A percentile compares a stretch with the other conserved stretches of the same genome.
Evolutionary conservation across 2,113 vertebrate species (phyloP).

Genomic region (Prochilodus magdalenae): DNA sequence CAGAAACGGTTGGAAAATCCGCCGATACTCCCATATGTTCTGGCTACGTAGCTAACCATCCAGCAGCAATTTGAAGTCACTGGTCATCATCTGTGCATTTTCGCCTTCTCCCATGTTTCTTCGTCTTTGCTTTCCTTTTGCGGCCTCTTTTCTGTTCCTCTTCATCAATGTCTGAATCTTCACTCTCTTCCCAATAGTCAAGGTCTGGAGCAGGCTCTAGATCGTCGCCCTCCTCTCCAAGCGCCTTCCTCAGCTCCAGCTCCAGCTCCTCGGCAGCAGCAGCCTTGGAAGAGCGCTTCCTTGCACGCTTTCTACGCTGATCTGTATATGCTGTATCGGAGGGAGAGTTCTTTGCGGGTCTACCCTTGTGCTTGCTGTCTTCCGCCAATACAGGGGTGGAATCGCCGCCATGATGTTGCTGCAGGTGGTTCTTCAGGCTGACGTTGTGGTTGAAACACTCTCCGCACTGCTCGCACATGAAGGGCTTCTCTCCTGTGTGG

Average conservation of each 20-base stretch:
- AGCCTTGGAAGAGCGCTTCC: neutral
- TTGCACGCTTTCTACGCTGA: neutral
- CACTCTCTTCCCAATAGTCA: neutral
- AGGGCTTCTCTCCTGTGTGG: conserved; percentile 41
- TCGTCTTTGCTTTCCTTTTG: conserved; percentile 8
- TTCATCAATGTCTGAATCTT: neutral
- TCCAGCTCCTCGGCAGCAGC: neutral
- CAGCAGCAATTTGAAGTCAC: neutral
- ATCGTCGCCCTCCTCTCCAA: neutral
- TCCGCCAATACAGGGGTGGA: neutral
- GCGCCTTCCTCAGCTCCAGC: neutral
- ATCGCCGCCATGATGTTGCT: neutral
- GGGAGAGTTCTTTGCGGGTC: neutral
- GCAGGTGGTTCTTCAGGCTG: conserved; percentile 33
- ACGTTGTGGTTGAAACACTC: conserved; percentile 44
- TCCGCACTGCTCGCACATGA: conserved; percentile 46
- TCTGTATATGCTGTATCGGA: neutral
- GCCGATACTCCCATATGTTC: too few relatives aligned
- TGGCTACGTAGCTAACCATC: too few relatives aligned
- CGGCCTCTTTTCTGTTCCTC: neutral
- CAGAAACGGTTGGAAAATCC: too few relatives aligned
- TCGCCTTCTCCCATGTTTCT: neutral
- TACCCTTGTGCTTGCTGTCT: neutral
- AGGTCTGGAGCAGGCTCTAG: too few relatives aligned
- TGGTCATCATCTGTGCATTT: neutral